phyloP scores from a whole-genome alignment of 1,140 invertebrate genomes.

The Nasonia vitripennis region DNA sequence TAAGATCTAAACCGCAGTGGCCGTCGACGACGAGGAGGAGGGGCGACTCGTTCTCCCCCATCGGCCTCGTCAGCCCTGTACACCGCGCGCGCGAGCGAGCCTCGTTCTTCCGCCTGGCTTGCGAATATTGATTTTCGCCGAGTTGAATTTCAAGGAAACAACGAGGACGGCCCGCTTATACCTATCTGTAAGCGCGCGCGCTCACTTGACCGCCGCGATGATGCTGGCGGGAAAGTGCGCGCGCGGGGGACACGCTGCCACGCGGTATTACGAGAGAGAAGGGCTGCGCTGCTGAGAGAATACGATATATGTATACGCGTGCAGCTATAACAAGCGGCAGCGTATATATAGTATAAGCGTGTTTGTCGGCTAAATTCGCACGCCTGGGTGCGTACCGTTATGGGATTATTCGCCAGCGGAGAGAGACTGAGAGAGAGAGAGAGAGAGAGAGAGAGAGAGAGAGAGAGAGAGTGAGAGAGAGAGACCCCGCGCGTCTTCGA shows the following conservation, averaged over 20 bases:
- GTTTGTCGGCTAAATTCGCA: conserved; percentile 45
- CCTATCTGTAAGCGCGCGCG: no score
- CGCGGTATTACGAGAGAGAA: neutral
- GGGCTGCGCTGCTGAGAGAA: neutral
- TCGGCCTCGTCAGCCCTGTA: neutral
- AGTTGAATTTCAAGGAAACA: conserved; percentile 49
- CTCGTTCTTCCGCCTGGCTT: conserved; percentile 33
- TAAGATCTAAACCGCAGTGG: conserved; percentile 36
- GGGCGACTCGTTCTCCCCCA: neutral
- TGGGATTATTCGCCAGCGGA: conserved; percentile 24
- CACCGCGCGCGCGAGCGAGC: neutral
- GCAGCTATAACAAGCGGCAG: neutral
- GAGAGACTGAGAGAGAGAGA: neutral
- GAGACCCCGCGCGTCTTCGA: conserved; percentile 17
- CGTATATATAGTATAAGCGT: neutral
- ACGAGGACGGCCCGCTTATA: neutral
- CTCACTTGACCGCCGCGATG: conserved; percentile 4
- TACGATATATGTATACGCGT: neutral
- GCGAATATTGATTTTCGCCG: conserved; percentile 53
- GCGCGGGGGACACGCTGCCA: no score
- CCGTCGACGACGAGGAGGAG: no score
- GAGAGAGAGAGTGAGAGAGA: neutral
- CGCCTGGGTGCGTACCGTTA: conserved; percentile 38
- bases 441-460: neutral
- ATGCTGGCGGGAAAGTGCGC: neutral